Conservation (phyloP, 2,888 invertebrate genomes). For the Iphiclides podalirius region DNA sequence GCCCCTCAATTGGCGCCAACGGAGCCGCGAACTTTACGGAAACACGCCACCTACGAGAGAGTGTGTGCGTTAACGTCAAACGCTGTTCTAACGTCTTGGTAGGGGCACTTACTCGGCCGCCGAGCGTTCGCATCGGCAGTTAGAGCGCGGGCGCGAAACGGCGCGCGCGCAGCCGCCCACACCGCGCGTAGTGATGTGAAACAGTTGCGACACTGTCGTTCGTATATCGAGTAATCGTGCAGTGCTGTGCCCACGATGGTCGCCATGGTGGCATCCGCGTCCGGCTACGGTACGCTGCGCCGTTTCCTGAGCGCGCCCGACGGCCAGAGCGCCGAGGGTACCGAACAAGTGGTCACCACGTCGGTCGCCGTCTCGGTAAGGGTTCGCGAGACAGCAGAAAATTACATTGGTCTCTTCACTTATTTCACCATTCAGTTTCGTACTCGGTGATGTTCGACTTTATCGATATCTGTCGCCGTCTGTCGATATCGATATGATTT, state of each 20-base stretch:
- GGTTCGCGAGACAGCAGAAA: not conserved
- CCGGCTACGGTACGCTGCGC: slow-evolving; percentile 75
- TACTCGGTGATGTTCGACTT: not conserved
- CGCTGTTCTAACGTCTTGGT: slow-evolving; percentile 41
- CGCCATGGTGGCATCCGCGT: slow-evolving; percentile 75
- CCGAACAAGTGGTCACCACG: slow-evolving; percentile 56
- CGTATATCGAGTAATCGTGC: slow-evolving; percentile 48
- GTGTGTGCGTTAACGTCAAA: slow-evolving; percentile 52
- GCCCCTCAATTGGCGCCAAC: too few relatives aligned
- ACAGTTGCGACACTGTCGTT: slow-evolving; percentile 61
- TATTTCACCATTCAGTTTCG: too few relatives aligned
- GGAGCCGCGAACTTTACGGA: too few relatives aligned
- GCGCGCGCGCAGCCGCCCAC: slow-evolving; percentile 54
- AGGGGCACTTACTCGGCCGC: slow-evolving; percentile 37
- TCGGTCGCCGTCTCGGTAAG: slow-evolving; percentile 76
- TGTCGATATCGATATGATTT: not conserved
- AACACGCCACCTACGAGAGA: too few relatives aligned
- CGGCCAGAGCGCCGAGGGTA: slow-evolving; percentile 52
- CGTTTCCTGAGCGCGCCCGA: slow-evolving; percentile 73
- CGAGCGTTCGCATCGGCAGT: slow-evolving; percentile 40
- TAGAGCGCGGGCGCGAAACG: slow-evolving; percentile 42
- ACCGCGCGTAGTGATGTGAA: slow-evolving; percentile 49
- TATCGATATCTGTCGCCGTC: not conserved
- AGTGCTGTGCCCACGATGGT: slow-evolving; percentile 57
- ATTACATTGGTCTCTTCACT: too few relatives aligned